These are phyloP conservation scores for Hemiprocne comata DNA, from an alignment of 2,113 vertebrate genomes.

Conservation along the genomic window DNA sequence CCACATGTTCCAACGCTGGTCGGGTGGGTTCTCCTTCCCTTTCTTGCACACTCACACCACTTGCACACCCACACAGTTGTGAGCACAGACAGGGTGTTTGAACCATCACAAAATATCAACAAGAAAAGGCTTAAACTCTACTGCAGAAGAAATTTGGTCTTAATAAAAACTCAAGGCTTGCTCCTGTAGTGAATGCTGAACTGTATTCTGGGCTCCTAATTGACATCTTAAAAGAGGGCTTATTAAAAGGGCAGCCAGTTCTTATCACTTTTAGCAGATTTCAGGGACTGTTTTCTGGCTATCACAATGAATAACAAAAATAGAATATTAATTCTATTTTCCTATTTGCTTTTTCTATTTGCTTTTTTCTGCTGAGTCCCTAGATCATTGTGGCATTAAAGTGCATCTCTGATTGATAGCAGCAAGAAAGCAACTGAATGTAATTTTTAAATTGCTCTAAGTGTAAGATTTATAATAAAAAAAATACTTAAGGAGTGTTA, in stretches of 20 bases:
- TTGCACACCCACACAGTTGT: accelerated
- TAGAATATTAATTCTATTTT: slow-evolving; percentile 32
- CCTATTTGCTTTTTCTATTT: slow-evolving; percentile 22
- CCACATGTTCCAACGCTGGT: accelerated
- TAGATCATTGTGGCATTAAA: slow-evolving; percentile 9
- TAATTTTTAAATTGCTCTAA: background rate
- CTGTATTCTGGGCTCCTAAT: background rate
- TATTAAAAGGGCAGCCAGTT: background rate
- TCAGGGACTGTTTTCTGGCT: slow-evolving; percentile 26
- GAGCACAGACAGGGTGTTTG: too few relatives aligned
- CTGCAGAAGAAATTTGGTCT: background rate
- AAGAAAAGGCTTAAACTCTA: background rate
- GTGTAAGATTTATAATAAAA: background rate
- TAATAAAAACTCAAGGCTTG: background rate
- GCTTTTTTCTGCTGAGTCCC: background rate
- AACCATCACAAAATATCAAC: background rate
- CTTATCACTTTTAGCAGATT: slow-evolving; percentile 8
- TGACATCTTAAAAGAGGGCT: background rate
- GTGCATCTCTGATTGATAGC: slow-evolving; percentile 12
- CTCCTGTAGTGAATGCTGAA: background rate
- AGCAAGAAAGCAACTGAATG: background rate
- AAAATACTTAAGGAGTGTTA: background rate
- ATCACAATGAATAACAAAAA: slow-evolving; percentile 10
- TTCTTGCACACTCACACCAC: background rate
- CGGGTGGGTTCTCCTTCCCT: background rate